Evolutionary conservation across 1,140 invertebrate species (phyloP).

Genomic region (Maconellicoccus hirsutus): DNA sequence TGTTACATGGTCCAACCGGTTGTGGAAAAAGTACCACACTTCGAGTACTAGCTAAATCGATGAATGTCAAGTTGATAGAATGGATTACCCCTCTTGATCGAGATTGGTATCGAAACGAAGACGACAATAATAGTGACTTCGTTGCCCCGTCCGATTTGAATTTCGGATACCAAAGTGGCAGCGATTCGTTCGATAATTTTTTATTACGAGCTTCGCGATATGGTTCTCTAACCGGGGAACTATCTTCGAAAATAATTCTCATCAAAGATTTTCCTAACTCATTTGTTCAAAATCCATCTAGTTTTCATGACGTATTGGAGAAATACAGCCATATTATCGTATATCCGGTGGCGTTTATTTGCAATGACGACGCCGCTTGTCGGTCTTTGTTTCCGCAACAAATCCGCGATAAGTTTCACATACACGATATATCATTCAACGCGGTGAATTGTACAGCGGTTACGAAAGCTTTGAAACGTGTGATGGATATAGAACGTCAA

Average conservation of each 20-base stretch:
- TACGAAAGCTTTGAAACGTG: constrained; percentile 51
- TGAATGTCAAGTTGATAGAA: constrained; percentile 47
- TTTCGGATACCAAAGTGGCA: constrained; percentile 4
- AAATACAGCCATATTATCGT: constrained; percentile 47
- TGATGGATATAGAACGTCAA: constrained; percentile 31
- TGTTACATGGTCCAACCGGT: constrained; percentile 58
- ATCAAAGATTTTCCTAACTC: constrained; percentile 66
- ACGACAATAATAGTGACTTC: not conserved
- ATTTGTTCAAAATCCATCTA: constrained; percentile 44
- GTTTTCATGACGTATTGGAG: constrained; percentile 50
- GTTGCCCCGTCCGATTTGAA: constrained; percentile 35
- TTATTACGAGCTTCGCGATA: constrained; percentile 54
- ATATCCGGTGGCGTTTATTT: constrained; percentile 56
- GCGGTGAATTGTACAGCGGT: constrained; percentile 47
- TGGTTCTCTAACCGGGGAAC: constrained; percentile 44
- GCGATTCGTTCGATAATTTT: constrained; percentile 51
- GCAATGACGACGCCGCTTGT: constrained; percentile 48
- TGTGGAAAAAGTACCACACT: constrained; percentile 55
- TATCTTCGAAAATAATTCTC: constrained; percentile 43
- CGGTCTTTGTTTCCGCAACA: constrained; percentile 48
- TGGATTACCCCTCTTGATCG: constrained; percentile 60
- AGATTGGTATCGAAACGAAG: constrained; percentile 28
- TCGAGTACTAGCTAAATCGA: constrained; percentile 44
- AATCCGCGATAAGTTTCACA: constrained; percentile 44
- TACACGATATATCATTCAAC: constrained; percentile 56